Percentiles rank a stretch among this genome's conserved stretches.
Evolutionary conservation across 2,113 vertebrate genomes (phyloP).

Genomic region (Clarias gariepinus): DNA sequence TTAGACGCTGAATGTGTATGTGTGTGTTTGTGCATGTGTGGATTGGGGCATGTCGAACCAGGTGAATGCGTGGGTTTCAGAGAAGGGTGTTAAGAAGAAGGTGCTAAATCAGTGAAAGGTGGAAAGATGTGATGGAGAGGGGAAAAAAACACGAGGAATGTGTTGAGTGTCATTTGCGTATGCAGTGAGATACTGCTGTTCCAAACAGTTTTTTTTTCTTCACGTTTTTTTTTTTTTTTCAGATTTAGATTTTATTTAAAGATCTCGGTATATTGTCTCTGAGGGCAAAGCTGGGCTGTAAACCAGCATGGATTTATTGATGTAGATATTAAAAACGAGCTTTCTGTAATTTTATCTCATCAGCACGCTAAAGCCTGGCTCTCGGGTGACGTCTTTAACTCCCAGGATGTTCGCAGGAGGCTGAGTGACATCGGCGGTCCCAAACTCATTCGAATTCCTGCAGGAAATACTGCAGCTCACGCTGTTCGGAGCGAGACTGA

Average conservation of each 20-base stretch:
- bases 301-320: not conserved
- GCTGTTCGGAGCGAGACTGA: not conserved
- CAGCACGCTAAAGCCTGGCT: too few relatives aligned
- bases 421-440: too few relatives aligned
- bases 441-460: too few relatives aligned
- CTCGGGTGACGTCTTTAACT: too few relatives aligned
- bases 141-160: not conserved
- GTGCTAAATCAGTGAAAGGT: slow-evolving; percentile 39
- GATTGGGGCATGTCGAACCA: not conserved
- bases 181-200: slow-evolving; percentile 6
- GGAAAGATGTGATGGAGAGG: not conserved
- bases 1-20: not conserved
- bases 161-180: slow-evolving; percentile 3
- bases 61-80: slow-evolving; percentile 19
- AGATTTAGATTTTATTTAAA: not conserved
- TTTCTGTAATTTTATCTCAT: too few relatives aligned
- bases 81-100: slow-evolving; percentile 23
- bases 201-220: not conserved
- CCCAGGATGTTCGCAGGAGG: too few relatives aligned
- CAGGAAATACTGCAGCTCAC: too few relatives aligned
- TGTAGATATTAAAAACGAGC: not conserved
- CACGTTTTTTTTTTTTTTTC: not conserved
- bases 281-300: not conserved
- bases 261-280: not conserved
- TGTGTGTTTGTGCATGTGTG: not conserved